Percentiles rank a stretch among this genome's conserved stretches.
Conservation (phyloP, 2,797 vertebrate genomes). For the Gallinago stenura region DNA sequence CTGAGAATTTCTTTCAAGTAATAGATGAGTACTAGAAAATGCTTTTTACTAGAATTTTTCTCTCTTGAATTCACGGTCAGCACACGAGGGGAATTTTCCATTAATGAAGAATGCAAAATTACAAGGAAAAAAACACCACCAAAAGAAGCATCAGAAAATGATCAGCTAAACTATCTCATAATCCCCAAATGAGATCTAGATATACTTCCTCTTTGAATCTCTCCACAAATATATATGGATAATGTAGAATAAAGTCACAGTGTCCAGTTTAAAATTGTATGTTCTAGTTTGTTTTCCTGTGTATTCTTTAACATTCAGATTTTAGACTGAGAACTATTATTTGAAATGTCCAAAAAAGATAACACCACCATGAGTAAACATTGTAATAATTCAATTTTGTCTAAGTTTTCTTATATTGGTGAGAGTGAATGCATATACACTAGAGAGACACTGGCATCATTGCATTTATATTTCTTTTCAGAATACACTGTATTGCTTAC, state of each 20-base stretch:
- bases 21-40: neutral
- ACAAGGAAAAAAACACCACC: neutral
- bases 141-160: neutral
- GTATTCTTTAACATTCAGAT: neutral
- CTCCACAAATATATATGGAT: neutral
- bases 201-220: neutral
- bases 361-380: neutral
- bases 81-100: neutral
- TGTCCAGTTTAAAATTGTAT: neutral
- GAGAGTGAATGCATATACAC: neutral
- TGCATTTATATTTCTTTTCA: constrained; percentile 2
- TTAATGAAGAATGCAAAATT: neutral
- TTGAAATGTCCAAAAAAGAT: neutral
- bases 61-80: neutral
- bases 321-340: neutral
- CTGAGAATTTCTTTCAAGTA: neutral
- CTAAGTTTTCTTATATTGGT: neutral
- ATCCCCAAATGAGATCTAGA: neutral
- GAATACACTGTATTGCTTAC: neutral
- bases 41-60: neutral
- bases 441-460: neutral
- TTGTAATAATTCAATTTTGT: neutral
- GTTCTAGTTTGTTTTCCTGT: neutral
- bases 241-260: neutral
- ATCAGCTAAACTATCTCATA: neutral